A percentile compares a stretch with the other conserved stretches of the same genome.
Conservation (phyloP, 2,888 invertebrate genomes). For the Rhorus exstirpatorius region DNA sequence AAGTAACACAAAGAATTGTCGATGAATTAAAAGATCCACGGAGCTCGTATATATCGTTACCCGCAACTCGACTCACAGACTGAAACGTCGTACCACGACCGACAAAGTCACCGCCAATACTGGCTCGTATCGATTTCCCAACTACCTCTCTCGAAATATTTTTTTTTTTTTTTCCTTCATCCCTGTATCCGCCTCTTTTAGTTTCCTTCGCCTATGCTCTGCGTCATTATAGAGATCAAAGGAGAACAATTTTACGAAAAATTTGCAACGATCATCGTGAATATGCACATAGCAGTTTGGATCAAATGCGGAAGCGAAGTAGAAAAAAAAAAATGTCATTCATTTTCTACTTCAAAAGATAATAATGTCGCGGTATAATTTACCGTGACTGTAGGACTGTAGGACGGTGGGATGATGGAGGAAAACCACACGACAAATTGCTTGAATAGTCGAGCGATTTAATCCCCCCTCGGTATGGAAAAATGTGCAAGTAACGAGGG, state of each 20-base stretch:
- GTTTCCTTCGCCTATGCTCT: neutral
- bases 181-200: neutral
- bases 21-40: neutral
- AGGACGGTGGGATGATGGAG: no score
- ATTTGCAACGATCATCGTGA: neutral
- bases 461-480: neutral
- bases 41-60: neutral
- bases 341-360: neutral
- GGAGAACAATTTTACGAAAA: neutral
- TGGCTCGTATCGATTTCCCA: conserved; percentile 2
- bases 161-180: neutral
- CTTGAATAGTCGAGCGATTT: neutral
- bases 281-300: neutral
- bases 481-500: neutral
- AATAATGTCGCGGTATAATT: neutral
- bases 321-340: neutral
- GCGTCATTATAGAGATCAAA: neutral
- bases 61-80: neutral
- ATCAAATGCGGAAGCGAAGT: neutral
- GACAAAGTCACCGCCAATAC: neutral
- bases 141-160: neutral
- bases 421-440: no score
- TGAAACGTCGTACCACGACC: neutral
- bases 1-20: neutral
- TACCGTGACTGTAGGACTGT: no score